Conservation (phyloP, 1,140 invertebrate species). For the Triops longicaudatus region DNA sequence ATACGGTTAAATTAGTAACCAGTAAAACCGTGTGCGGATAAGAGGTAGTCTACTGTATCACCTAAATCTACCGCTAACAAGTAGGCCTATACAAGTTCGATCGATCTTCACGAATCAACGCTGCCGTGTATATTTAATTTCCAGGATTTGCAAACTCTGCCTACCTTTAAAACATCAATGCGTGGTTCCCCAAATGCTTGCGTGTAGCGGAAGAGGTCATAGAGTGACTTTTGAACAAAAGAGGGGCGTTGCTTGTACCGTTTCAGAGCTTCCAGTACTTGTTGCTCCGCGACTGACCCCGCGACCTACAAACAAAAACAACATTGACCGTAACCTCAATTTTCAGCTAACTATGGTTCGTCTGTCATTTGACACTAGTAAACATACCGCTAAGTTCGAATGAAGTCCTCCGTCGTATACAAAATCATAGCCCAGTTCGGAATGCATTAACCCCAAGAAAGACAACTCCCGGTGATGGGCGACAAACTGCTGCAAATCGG, state of each 20-base stretch:
- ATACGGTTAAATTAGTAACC: too few species aligned
- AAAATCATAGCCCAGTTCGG: constrained; percentile 50
- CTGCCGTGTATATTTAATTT: too few species aligned
- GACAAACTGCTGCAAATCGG: constrained; percentile 46
- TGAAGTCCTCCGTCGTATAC: constrained; percentile 41
- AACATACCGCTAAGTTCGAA: constrained; percentile 32
- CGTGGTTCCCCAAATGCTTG: constrained; percentile 50
- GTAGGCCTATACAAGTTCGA: too few species aligned
- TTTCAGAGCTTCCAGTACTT: constrained; percentile 54
- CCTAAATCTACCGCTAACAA: too few species aligned
- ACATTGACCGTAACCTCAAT: constrained; percentile 42
- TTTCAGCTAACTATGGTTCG: constrained; percentile 29
- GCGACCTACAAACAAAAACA: constrained; percentile 46
- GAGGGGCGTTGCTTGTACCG: constrained; percentile 51
- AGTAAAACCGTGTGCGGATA: too few species aligned
- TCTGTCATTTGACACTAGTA: neutral
- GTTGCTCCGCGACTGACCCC: constrained; percentile 52
- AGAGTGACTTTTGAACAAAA: constrained; percentile 63
- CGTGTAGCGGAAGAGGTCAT: constrained; percentile 60
- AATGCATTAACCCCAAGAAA: constrained; percentile 56
- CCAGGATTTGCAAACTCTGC: neutral
- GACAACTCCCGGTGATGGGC: constrained; percentile 41
- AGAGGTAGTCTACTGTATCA: too few species aligned
- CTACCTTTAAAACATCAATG: constrained; percentile 53
- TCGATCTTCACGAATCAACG: too few species aligned